Evolutionary conservation across 2,888 invertebrate species (phyloP).

Genomic region (Rhopalosiphum nymphaeae): DNA sequence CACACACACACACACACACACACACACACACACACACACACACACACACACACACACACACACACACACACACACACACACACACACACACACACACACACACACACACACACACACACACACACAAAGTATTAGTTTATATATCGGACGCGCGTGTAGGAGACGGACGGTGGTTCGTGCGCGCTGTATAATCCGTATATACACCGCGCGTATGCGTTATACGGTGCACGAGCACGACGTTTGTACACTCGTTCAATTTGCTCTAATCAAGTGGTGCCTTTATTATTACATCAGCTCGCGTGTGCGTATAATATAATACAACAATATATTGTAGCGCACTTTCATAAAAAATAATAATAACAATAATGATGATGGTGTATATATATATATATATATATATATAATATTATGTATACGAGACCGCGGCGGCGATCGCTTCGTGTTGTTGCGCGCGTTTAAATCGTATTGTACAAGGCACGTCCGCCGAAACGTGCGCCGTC

Average conservation of each 20-base stretch:
- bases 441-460: conserved; percentile 21
- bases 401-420: neutral
- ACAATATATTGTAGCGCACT: neutral
- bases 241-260: neutral
- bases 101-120: no score
- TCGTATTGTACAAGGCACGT: conserved; percentile 12
- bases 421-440: neutral
- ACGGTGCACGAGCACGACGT: neutral
- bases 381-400: neutral
- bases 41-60: neutral
- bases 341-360: neutral
- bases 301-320: neutral
- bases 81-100: neutral
- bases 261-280: conserved; percentile 15
- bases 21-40: neutral
- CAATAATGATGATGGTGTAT: neutral
- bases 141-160: neutral
- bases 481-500: conserved; percentile 48
- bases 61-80: neutral
- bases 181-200: neutral
- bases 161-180: neutral
- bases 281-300: neutral
- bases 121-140: neutral
- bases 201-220: neutral
- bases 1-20: neutral